Evolutionary conservation across 2,888 invertebrate genomes (phyloP).

Genomic region (Suillia variegata): DNA sequence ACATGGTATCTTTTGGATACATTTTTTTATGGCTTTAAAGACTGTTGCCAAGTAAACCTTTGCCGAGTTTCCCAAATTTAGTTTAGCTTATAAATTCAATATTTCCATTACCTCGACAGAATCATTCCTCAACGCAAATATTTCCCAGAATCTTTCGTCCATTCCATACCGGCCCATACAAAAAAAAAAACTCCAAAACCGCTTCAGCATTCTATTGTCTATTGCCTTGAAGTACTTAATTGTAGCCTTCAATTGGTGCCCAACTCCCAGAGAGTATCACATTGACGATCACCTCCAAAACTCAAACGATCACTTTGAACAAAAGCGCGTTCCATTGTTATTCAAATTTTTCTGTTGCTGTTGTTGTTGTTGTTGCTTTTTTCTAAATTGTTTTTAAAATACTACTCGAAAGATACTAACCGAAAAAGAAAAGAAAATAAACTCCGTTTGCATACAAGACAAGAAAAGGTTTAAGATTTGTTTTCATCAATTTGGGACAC

Average conservation of each 20-base stretch:
- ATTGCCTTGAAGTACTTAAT: slow-evolving; percentile 48
- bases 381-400: slow-evolving; percentile 21
- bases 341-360: too few relatives aligned
- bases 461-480: neutral
- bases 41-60: too few relatives aligned
- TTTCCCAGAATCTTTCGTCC: slow-evolving; percentile 42
- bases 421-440: neutral
- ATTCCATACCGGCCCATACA: too few relatives aligned
- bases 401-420: too few relatives aligned
- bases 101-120: slow-evolving; percentile 28
- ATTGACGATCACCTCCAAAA: slow-evolving; percentile 41
- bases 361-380: too few relatives aligned
- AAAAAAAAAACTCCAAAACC: too few relatives aligned
- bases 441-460: neutral
- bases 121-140: neutral
- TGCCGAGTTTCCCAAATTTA: too few relatives aligned
- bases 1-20: too few relatives aligned
- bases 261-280: neutral
- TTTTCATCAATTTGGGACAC: slow-evolving; percentile 7
- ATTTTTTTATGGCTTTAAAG: too few relatives aligned
- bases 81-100: too few relatives aligned
- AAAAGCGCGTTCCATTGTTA: slow-evolving; percentile 45
- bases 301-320: slow-evolving; percentile 41
- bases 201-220: too few relatives aligned
- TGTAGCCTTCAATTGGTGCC: slow-evolving; percentile 30